Evolutionary conservation across 1,140 invertebrate species (phyloP), one percentile per base, ranked within the genome.

Genomic region (Drosophila repletoides): DNA sequence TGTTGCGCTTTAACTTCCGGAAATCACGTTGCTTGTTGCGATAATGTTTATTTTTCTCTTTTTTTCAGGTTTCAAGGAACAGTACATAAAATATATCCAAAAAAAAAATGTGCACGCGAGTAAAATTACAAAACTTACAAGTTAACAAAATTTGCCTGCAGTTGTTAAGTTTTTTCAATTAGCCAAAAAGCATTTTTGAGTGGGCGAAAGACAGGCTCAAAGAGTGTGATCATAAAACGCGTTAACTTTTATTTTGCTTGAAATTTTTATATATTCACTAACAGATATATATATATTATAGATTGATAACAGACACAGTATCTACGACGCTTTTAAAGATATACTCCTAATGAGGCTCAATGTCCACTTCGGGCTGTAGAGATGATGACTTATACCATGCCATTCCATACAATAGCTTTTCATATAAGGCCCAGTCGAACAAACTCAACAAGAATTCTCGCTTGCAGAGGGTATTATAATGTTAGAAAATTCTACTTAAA

Each of bases 1-100:
- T 58, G 60, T 66, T 71, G 79, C 70, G 79, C 79, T 74, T 71
- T 51, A 84, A 84, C 79, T 83, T 83, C 77, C 77, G 77, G 77
- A 83, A 84, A 83, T 83, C 77, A 83, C 79, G 77, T 83, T 84
- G 72, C 68, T 55, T 58, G 59, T 63, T 74, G 59, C 71, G 53
- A 70, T 80, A 79, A 73, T 77, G 74, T 70, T 80, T 79, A 59
- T 51, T 28, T 45, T 48, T 36, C 41, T 55, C n/a, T 33, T 61
- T 48, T 28, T 66, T 38, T 48, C 22, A 19, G 38, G 17, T 24
- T 28, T 38, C 15, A 71, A 56, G 77, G 61, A 76, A 70, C 40
- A 38, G 36, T 55, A 22, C 24, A 29, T 26, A 34, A 49, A 49
- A 24, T 26, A 48, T n/a, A 10, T 45, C 19, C 15, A 24, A 53